These are phyloP conservation scores for Hedya salicella DNA, from an alignment of 2,888 invertebrate genomes.

Conservation along the genomic window DNA sequence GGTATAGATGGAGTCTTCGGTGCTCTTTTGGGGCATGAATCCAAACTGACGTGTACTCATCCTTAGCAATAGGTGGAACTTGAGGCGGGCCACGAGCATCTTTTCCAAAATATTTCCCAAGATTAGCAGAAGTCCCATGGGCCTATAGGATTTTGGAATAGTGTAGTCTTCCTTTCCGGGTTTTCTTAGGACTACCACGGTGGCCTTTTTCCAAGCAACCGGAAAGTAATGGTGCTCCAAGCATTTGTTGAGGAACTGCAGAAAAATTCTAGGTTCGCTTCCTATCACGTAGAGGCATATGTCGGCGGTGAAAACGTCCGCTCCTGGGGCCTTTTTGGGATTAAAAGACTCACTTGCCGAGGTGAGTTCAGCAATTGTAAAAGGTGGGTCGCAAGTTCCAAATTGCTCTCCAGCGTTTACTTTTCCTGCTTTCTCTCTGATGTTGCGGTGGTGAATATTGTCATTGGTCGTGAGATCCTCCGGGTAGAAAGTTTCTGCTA, in stretches of 20 bases:
- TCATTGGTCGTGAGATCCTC: constrained; percentile 25
- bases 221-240: no score
- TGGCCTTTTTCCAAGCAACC: no score
- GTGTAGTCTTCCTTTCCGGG: no score
- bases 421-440: constrained; percentile 12
- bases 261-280: neutral
- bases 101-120: no score
- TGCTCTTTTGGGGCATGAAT: no score
- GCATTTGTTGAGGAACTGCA: neutral
- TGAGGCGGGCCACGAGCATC: no score
- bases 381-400: constrained; percentile 34
- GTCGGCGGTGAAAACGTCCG: constrained; percentile 42
- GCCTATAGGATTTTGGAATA: no score
- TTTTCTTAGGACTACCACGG: no score
- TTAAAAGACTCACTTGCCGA: constrained; percentile 21
- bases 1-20: constrained; percentile 27
- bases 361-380: constrained; percentile 25
- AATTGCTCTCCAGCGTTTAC: neutral
- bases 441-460: constrained; percentile 20
- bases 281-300: constrained; percentile 33
- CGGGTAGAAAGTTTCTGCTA: constrained; percentile 41
- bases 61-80: no score
- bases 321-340: constrained; percentile 46
- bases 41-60: no score
- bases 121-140: no score